These are phyloP conservation scores for Synergus umbraculus DNA, from an alignment of 2,888 invertebrate species.

Conservation along the genomic window DNA sequence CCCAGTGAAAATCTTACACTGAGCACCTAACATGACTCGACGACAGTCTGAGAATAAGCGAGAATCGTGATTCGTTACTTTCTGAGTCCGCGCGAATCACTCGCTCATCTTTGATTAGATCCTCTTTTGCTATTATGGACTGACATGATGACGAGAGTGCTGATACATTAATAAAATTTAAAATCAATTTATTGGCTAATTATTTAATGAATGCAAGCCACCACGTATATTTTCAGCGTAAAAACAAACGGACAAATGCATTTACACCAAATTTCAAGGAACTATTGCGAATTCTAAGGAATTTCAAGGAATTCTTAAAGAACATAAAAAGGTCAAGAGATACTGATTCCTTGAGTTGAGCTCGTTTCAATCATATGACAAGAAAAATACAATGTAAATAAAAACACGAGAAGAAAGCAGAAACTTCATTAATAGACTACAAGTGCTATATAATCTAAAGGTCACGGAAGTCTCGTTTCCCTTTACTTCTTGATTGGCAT, in stretches of 20 bases:
- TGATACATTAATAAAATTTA: background rate
- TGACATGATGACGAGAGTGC: background rate
- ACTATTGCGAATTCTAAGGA: too few relatives aligned
- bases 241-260: too few relatives aligned
- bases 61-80: slow-evolving; percentile 59
- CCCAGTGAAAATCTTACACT: slow-evolving; percentile 26
- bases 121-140: background rate
- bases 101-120: background rate
- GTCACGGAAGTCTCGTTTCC: background rate
- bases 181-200: background rate
- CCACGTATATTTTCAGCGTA: too few relatives aligned
- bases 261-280: background rate
- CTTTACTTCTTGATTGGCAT: slow-evolving; percentile 1
- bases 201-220: too few relatives aligned
- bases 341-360: too few relatives aligned
- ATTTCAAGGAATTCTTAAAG: too few relatives aligned
- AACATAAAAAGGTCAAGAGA: too few relatives aligned
- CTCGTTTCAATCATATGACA: background rate
- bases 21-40: slow-evolving; percentile 32
- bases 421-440: background rate
- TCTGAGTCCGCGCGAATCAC: slow-evolving; percentile 51
- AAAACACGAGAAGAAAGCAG: background rate
- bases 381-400: background rate
- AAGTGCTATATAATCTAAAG: background rate
- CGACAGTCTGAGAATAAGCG: slow-evolving; percentile 29